Conservation (phyloP, 1,140 invertebrate genomes). For the Mactra quadrangularis region DNA sequence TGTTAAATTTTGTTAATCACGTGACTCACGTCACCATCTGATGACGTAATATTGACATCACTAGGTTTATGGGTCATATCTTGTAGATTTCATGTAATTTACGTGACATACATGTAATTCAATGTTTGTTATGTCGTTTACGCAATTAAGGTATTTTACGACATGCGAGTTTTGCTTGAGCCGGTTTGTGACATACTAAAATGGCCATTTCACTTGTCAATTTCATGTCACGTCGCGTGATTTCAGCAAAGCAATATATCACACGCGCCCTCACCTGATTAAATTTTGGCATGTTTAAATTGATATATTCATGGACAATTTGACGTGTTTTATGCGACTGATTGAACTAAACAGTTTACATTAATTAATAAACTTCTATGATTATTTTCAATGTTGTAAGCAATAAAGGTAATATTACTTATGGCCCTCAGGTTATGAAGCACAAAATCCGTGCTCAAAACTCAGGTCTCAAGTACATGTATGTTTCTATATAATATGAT, state of each 20-base stretch:
- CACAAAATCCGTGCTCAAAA: too few relatives aligned
- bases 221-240: slow-evolving; percentile 9
- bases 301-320: slow-evolving; percentile 33
- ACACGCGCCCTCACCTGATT: neutral
- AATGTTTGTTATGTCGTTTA: slow-evolving; percentile 25
- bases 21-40: too few relatives aligned
- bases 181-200: slow-evolving; percentile 5
- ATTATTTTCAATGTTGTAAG: too few relatives aligned
- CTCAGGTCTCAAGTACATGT: too few relatives aligned
- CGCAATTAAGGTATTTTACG: slow-evolving; percentile 44
- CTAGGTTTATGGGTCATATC: slow-evolving; percentile 25
- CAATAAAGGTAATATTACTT: too few relatives aligned
- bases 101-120: neutral
- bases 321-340: slow-evolving; percentile 13
- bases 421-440: too few relatives aligned
- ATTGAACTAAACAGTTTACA: neutral
- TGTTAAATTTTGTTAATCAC: too few relatives aligned
- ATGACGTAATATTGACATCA: neutral
- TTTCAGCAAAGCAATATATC: neutral
- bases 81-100: slow-evolving; percentile 8
- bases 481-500: too few relatives aligned
- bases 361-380: too few relatives aligned
- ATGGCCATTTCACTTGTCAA: slow-evolving; percentile 30
- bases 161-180: slow-evolving; percentile 7
- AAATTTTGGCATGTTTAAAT: slow-evolving; percentile 33